These are phyloP conservation scores for Nymphicus hollandicus DNA, from an alignment of 2,113 vertebrate species.

Conservation along the genomic window DNA sequence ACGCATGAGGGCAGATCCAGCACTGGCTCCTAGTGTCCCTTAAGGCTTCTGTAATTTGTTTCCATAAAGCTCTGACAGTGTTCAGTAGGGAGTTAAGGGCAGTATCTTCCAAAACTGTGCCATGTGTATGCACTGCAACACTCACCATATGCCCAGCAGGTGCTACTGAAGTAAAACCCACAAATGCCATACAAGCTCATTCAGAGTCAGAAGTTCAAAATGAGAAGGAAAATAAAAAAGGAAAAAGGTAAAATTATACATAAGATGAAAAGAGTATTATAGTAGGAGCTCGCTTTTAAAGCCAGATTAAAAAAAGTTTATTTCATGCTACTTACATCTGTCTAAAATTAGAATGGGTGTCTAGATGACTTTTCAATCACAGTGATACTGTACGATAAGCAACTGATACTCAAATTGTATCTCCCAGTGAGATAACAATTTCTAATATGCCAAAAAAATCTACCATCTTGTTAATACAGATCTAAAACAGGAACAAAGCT, in stretches of 20 bases:
- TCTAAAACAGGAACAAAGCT: neutral
- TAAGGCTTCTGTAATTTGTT: neutral
- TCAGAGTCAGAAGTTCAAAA: neutral
- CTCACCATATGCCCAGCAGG: neutral
- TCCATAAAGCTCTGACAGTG: neutral
- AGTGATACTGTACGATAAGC: neutral
- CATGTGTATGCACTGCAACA: neutral
- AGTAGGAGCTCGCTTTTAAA: neutral
- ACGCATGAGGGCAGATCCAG: neutral
- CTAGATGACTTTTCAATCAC: neutral
- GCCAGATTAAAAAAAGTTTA: neutral
- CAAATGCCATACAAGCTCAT: neutral
- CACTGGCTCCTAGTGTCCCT: neutral
- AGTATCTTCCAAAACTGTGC: neutral
- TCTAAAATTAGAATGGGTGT: neutral
- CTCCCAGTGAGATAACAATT: neutral
- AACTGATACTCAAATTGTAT: neutral
- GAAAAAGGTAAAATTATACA: neutral
- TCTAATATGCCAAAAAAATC: neutral
- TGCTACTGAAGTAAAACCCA: neutral
- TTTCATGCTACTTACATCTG: neutral
- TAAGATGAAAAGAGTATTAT: neutral
- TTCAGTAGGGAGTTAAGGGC: neutral
- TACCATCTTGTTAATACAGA: neutral
- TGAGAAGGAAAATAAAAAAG: neutral